Conservation (phyloP, 2,797 vertebrate species). For the Anisognathus igniventris region DNA sequence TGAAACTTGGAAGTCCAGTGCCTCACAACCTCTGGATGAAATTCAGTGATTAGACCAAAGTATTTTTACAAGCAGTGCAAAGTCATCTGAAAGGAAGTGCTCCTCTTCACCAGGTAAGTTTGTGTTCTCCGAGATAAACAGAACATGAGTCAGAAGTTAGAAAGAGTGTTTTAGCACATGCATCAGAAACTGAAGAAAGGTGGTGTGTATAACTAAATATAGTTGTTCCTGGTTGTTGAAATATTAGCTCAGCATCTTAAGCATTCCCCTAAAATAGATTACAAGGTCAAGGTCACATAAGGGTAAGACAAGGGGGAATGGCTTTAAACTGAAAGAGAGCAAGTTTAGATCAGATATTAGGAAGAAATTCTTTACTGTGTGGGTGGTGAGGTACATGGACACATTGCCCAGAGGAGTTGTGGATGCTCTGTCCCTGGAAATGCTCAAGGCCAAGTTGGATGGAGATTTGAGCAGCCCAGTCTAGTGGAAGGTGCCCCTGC, state of each 20-base stretch:
- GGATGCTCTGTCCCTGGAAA: neutral
- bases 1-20: neutral
- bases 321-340: neutral
- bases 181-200: neutral
- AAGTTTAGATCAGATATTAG: neutral
- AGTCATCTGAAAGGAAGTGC: neutral
- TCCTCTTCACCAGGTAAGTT: neutral
- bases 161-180: neutral
- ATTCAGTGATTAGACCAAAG: neutral
- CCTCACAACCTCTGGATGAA: neutral
- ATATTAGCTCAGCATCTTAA: neutral
- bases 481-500: neutral
- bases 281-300: neutral
- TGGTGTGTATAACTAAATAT: neutral
- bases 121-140: fast-evolving
- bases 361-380: neutral
- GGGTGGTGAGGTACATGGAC: neutral
- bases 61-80: neutral
- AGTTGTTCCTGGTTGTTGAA: neutral
- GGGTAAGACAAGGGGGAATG: neutral
- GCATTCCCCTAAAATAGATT: neutral
- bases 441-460: neutral
- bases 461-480: neutral
- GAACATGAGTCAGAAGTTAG: neutral
- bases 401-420: neutral